A percentile compares a stretch with the other conserved stretches of the same genome.
phyloP scores from a whole-genome alignment of 37 sponge, comb jelly and placozoan species.

The Mnemiopsis leidyi region DNA sequence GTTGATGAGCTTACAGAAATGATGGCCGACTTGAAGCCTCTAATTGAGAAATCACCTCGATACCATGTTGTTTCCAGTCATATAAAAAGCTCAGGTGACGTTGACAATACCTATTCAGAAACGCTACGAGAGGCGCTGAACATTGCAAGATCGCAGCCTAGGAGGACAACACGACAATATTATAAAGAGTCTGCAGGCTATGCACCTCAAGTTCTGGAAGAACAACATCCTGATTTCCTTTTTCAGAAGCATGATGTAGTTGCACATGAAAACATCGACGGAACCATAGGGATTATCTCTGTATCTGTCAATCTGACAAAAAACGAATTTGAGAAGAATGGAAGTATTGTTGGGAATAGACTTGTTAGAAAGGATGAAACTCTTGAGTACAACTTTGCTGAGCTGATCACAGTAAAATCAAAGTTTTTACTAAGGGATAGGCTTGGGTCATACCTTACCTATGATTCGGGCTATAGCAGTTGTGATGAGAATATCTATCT shows the following conservation, averaged over 20 bases:
- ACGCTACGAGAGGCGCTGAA: not conserved
- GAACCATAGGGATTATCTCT: not conserved
- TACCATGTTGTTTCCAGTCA: not conserved
- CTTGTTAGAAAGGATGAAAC: not conserved
- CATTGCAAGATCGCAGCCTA: not conserved
- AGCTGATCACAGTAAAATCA: not conserved
- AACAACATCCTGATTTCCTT: not conserved
- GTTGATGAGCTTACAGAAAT: not conserved
- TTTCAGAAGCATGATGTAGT: not conserved
- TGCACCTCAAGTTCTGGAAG: not conserved
- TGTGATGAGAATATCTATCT: not conserved
- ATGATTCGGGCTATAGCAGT: too few relatives aligned
- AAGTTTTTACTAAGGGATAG: not conserved
- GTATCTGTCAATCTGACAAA: not conserved
- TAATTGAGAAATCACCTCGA: not conserved
- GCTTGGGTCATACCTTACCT: not conserved
- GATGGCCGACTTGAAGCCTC: not conserved
- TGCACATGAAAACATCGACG: not conserved
- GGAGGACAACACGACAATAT: not conserved
- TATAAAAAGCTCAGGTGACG: not conserved
- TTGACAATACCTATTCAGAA: not conserved
- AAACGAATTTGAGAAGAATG: not conserved
- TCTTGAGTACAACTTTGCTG: not conserved
- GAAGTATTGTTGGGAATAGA: not conserved
- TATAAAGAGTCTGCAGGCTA: conserved; percentile 12